A percentile compares a stretch with the other conserved stretches of the same genome.
These are phyloP conservation scores for Oryctes rhinoceros DNA, from an alignment of 1,140 invertebrate genomes.

Conservation along the genomic window DNA sequence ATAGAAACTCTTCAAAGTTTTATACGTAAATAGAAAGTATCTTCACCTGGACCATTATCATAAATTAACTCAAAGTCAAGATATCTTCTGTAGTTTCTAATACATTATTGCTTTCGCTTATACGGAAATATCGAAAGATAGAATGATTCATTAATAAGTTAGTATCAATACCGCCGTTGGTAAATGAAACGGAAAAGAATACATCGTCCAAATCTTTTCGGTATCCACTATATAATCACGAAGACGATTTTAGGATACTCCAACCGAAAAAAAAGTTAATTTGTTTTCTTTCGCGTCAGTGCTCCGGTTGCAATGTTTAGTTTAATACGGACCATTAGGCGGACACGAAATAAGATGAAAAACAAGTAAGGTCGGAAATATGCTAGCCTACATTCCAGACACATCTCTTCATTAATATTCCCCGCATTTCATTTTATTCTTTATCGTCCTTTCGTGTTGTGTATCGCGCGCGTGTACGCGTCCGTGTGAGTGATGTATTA, in stretches of 20 bases:
- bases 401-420: conserved; percentile 9
- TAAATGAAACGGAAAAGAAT: no score
- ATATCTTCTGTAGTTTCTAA: no score
- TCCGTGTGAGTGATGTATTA: conserved; percentile 14
- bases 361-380: not conserved
- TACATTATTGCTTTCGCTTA: no score
- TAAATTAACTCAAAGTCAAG: no score
- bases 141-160: no score
- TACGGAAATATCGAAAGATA: no score
- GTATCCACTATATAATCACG: not conserved
- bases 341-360: not conserved
- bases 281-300: not conserved
- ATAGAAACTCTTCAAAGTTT: no score
- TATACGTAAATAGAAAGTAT: no score
- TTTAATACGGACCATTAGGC: not conserved
- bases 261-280: not conserved
- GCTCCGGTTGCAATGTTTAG: not conserved
- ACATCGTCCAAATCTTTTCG: no score
- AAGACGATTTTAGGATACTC: not conserved
- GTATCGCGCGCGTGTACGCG: not conserved
- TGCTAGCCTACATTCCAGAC: conserved; percentile 2
- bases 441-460: not conserved
- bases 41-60: no score
- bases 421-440: not conserved
- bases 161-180: no score